A percentile compares a stretch with the other conserved stretches of the same genome.
phyloP scores from a whole-genome alignment of 2,113 vertebrate species.

The Pelobates fuscus region DNA sequence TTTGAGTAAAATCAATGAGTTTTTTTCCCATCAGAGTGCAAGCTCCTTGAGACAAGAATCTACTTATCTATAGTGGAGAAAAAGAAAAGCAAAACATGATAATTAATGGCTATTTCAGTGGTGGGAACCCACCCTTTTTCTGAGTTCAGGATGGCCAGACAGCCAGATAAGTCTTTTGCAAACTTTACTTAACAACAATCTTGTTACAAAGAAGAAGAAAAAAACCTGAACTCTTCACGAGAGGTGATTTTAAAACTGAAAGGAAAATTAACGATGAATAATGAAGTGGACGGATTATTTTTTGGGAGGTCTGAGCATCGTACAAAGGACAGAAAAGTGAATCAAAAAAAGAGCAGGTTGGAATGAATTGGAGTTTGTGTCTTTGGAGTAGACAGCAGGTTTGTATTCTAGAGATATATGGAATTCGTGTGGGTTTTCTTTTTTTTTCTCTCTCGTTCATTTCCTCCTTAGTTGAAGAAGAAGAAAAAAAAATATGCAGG shows the following conservation, averaged over 20 bases:
- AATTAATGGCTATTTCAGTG: neutral
- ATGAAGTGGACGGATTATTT: slow-evolving; percentile 31
- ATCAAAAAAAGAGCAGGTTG: neutral
- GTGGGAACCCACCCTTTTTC: neutral
- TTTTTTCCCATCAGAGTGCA: neutral
- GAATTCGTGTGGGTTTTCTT: slow-evolving; percentile 63
- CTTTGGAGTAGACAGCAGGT: slow-evolving; percentile 51
- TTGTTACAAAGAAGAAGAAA: neutral
- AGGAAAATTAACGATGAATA: slow-evolving; percentile 25
- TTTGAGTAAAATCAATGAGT: neutral
- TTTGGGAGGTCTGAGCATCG: slow-evolving; percentile 10
- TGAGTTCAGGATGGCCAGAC: neutral
- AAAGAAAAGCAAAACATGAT: neutral
- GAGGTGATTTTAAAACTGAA: slow-evolving; percentile 21
- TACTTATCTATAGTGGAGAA: neutral
- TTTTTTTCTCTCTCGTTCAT: slow-evolving; percentile 52
- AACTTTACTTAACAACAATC: slow-evolving; percentile 10
- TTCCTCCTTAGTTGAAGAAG: slow-evolving; percentile 52
- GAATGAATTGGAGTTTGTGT: slow-evolving; percentile 33
- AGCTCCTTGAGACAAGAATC: neutral
- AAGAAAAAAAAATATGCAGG: slow-evolving; percentile 20
- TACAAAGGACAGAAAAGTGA: slow-evolving; percentile 38
- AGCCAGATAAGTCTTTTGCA: slow-evolving; percentile 8
- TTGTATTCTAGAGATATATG: slow-evolving; percentile 64
- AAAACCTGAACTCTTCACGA: neutral